Evolutionary conservation across 1,140 invertebrate genomes (phyloP), one percentile per base, ranked within the genome.

Genomic region (Coenobita brevimanus): DNA sequence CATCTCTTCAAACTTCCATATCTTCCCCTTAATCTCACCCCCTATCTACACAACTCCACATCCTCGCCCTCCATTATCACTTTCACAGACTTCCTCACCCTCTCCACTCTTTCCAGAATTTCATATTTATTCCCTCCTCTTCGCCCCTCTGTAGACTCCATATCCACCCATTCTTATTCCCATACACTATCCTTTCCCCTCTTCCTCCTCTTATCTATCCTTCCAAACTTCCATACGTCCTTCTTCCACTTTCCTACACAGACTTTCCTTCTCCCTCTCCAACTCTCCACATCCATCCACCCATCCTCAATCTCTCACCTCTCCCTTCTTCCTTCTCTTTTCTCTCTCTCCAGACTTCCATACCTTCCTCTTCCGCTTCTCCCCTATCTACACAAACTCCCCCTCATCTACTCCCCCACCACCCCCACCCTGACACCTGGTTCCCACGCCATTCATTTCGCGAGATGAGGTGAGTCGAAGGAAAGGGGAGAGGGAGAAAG

Each of bases 381-480:
- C 1, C 17, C 3, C 64, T 6, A 24, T 27, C 78, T 17, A 50
- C 24, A 36, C 78, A 2, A 24, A 8, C 78, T 60, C 78, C 30
- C 21, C 78, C 57, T 33, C 78, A n/a, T n/a, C n/a, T n/a, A n/a
- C n/a, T n/a, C n/a, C n/a, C n/a, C n/a, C 33, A 3, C 60, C 33
- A 24, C 60, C 78, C 27, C 21, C 75, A 38, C 43, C 38, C 27
- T n/a, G 50, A 43, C 46, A 33, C 78, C 33, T 60, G 78, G 54
- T 60, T 80, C 78, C 57, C 78, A 80, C 78, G 78, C 78, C 54
- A 80, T 80, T 80, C 78, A 80, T 80, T 38, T 38, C 24, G 15
- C 17, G 41, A 38, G 30, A 38, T 30, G 41, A 38, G 24, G 67
- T 38, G 67, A 71, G 67, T 38, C 33, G 67, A 71, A 71, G 67